Percentiles rank a stretch among this genome's conserved stretches.
Evolutionary conservation across 1,140 invertebrate genomes (phyloP).

Genomic region (Fopius arisanus): DNA sequence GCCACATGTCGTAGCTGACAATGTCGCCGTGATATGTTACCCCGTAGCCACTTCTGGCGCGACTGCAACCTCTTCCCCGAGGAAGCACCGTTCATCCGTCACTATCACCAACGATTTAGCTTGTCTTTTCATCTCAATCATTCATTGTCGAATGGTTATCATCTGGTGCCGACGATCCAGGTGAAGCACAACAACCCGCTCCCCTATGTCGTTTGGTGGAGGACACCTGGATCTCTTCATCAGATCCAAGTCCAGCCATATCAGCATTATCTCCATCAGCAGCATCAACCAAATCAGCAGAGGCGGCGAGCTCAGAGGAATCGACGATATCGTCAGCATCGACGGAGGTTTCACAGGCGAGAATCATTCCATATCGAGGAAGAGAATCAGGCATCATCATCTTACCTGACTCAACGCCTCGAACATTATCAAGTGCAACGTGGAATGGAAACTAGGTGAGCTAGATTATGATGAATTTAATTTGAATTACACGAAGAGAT

Average conservation of each 20-base stretch:
- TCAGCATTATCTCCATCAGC: constrained; percentile 22
- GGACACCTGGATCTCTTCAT: constrained; percentile 40
- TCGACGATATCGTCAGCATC: not conserved
- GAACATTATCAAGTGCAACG: constrained; percentile 33
- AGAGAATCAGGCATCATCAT: not conserved
- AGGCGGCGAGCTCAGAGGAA: not conserved
- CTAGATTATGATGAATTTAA: not conserved
- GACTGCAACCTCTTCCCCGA: constrained; percentile 49
- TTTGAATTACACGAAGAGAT: not conserved
- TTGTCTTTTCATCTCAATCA: constrained; percentile 31
- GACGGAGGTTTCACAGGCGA: not conserved
- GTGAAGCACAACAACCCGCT: constrained; percentile 43
- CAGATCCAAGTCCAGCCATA: constrained; percentile 38
- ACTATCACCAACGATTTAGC: constrained; percentile 33
- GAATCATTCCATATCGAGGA: not conserved
- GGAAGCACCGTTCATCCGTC: constrained; percentile 42
- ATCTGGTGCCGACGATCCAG: constrained; percentile 46
- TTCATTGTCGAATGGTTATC: constrained; percentile 35
- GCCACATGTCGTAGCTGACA: constrained; percentile 25
- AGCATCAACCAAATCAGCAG: constrained; percentile 31
- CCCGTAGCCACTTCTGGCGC: constrained; percentile 52
- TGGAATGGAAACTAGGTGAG: constrained; percentile 62
- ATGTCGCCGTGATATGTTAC: constrained; percentile 62
- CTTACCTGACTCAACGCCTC: constrained; percentile 7
- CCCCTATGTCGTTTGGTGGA: constrained; percentile 58